A percentile compares a stretch with the other conserved stretches of the same genome.
Evolutionary conservation across 1,140 invertebrate genomes (phyloP).

Genomic region (Atta colombica): DNA sequence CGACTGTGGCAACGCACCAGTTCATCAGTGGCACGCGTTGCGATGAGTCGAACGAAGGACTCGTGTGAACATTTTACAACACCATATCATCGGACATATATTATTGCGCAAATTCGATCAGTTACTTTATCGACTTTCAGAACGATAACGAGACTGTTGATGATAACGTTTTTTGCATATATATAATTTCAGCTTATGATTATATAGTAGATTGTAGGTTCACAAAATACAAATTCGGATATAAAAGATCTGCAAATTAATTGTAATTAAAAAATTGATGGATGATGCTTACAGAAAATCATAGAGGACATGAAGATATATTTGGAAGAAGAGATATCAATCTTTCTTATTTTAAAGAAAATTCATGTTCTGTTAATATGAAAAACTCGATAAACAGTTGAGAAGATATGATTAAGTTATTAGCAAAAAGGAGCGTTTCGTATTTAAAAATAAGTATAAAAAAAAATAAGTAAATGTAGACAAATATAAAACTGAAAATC

Average conservation of each 20-base stretch:
- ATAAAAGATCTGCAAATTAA: background rate
- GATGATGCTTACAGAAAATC: background rate
- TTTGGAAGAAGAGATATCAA: background rate
- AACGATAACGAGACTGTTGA: background rate
- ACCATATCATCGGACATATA: slow-evolving; percentile 11
- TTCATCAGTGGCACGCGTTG: slow-evolving; percentile 28
- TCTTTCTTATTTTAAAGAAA: background rate
- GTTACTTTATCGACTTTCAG: slow-evolving; percentile 58
- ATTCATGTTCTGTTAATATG: background rate
- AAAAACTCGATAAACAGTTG: background rate
- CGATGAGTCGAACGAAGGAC: slow-evolving; percentile 12
- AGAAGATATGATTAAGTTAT: background rate
- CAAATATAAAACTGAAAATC: background rate
- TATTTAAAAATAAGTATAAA: background rate
- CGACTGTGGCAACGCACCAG: slow-evolving; percentile 15
- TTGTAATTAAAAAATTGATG: background rate
- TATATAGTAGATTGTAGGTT: background rate
- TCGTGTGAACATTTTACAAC: slow-evolving; percentile 38
- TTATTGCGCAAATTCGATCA: slow-evolving; percentile 71
- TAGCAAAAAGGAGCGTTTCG: background rate
- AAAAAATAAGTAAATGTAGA: background rate
- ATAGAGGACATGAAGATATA: background rate
- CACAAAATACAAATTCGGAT: background rate
- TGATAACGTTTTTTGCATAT: background rate
- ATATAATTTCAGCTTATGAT: background rate